phyloP scores from a whole-genome alignment of 1,140 invertebrate species.

The Ceratitis capitata region DNA sequence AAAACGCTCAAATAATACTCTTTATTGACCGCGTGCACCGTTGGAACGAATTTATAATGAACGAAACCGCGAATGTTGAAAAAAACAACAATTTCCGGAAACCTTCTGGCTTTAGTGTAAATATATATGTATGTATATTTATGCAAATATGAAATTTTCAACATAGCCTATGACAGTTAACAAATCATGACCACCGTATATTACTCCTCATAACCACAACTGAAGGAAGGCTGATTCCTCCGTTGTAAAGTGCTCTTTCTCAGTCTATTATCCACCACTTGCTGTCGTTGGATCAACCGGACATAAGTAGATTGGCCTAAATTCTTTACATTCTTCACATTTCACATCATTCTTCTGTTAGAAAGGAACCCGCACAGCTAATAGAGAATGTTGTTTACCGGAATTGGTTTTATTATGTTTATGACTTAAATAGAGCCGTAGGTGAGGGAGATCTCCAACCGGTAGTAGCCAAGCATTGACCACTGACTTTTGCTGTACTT shows the following conservation, averaged over 20 bases:
- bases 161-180: not conserved
- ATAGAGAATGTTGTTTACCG: not conserved
- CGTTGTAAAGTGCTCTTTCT: not conserved
- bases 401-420: conserved; percentile 2
- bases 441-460: not conserved
- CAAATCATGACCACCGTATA: not conserved
- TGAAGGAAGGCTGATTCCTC: not conserved
- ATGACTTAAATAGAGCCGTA: not conserved
- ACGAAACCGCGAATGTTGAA: too few species aligned
- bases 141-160: too few species aligned
- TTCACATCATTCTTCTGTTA: not conserved
- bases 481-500: not conserved
- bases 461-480: not conserved
- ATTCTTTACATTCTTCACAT: not conserved
- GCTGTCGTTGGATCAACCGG: not conserved
- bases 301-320: not conserved
- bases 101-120: too few species aligned
- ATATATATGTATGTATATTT: too few species aligned
- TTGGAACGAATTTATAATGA: too few species aligned
- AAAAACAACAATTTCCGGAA: too few species aligned
- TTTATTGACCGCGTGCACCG: too few species aligned
- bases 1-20: too few species aligned
- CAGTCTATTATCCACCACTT: not conserved
- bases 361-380: not conserved
- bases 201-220: not conserved